These are phyloP conservation scores for Harpalus rufipes DNA, from an alignment of 2,888 invertebrate genomes.

Conservation along the genomic window DNA sequence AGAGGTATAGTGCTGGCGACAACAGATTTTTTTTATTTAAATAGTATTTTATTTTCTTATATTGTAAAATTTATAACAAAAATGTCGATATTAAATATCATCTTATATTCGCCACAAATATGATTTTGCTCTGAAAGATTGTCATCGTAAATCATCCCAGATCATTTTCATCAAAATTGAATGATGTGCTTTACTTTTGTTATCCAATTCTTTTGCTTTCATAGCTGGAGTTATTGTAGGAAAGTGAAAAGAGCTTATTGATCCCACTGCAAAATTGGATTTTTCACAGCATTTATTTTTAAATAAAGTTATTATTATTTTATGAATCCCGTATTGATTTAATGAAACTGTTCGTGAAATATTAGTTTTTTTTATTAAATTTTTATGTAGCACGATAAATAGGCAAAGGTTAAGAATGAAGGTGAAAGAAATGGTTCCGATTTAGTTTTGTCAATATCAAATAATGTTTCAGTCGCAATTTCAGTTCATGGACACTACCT, in stretches of 20 bases:
- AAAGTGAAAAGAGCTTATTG: neutral
- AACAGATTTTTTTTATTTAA: too few relatives aligned
- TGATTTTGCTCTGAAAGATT: too few relatives aligned
- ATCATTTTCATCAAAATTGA: neutral
- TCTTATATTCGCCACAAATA: too few relatives aligned
- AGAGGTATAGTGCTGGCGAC: too few relatives aligned
- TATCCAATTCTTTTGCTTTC: neutral
- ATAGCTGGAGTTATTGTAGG: neutral
- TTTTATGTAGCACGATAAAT: neutral
- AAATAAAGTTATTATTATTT: neutral
- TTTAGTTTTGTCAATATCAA: neutral
- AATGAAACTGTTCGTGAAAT: neutral
- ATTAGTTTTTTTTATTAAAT: neutral
- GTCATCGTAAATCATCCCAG: neutral
- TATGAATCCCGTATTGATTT: neutral
- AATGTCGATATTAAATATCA: too few relatives aligned
- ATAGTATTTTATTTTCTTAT: too few relatives aligned
- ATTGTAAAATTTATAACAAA: too few relatives aligned
- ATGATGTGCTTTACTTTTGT: neutral
- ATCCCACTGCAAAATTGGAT: neutral
- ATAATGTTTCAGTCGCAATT: neutral
- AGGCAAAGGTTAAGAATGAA: neutral
- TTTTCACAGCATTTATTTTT: neutral
- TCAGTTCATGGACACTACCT: neutral
- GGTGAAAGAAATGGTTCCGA: neutral